Evolutionary conservation across 2,113 vertebrate genomes (phyloP), one percentile per base, ranked within the genome.

Genomic region (Macrotis lagotis): DNA sequence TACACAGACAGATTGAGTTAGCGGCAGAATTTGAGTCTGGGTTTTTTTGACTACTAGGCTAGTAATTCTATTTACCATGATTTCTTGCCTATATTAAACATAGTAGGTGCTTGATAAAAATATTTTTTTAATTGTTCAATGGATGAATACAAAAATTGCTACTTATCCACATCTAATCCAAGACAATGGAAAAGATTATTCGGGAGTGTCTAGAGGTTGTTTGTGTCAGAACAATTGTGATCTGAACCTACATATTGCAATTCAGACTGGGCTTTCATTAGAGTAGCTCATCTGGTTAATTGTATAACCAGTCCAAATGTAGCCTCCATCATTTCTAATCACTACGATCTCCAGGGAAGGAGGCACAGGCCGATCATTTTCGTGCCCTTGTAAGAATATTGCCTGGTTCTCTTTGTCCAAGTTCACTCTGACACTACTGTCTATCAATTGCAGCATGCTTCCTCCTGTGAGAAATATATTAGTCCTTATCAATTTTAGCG

Each of bases 271-370:
- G 24, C 91, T 91, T 91, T 93, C 94, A 44, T 96, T 44, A 95
- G 96, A 91, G 97, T 2, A 51, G 49, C 49, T 50, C 89, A 92
- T 89, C 95, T 96, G 97, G 96, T 96, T 97, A 97, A 95, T 22
- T 66, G 92, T 95, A 91, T 96, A 89, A 94, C 94, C 88, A 91
- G 53, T 91, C 53, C 52, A 48, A 92, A 37, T 91, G 0, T 92
- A 92, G 90, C 90, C 74, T 51, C 53, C 53, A 50, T 4, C 66
- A 0, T 50, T 51, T 50, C 74, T 96, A 94, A n/a, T 89, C 92
- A 48, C 94, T 93, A 90, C 83, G 74, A 90, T 97, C 90, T 91
- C 59, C 44, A 66, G 96, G 53, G 91, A 91, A 88, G 92, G 89
- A 19, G 50, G 48, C 22, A 26, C 22, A 92, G 28, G n/a, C 12